Evolutionary conservation across 2,888 invertebrate species (phyloP).

Genomic region (Pasiphila rectangulata): DNA sequence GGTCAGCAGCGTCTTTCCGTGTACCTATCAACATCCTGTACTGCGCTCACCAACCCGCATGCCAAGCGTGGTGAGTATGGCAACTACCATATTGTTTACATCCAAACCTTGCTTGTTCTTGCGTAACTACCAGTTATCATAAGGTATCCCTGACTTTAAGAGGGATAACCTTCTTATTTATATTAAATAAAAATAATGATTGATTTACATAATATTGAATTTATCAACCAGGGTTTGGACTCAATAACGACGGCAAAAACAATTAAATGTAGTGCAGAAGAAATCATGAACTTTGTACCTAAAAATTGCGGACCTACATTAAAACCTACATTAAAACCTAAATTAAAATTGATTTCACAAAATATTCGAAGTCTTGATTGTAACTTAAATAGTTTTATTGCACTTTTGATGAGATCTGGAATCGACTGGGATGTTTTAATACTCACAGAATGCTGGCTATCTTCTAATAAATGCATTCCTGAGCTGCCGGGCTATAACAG

Average conservation of each 20-base stretch:
- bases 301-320: neutral
- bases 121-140: neutral
- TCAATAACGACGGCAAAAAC: neutral
- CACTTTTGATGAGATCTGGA: neutral
- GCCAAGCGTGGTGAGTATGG: no score
- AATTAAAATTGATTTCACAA: neutral
- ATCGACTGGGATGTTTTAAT: conserved; percentile 1
- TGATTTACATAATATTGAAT: neutral
- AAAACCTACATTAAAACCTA: no score
- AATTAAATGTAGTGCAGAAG: neutral
- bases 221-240: neutral
- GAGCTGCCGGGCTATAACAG: neutral
- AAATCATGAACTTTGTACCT: neutral
- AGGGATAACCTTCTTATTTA: neutral
- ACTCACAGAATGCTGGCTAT: neutral
- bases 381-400: neutral
- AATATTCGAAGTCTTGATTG: conserved; percentile 3
- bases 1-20: no score
- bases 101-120: no score
- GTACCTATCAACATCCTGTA: no score
- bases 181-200: neutral
- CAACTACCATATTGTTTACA: no score
- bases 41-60: no score
- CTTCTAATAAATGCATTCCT: neutral
- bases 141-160: neutral